Percentiles rank a stretch among this genome's conserved stretches.
Conservation (phyloP, 2,797 vertebrate species). For the Uromys caudimaculatus region DNA sequence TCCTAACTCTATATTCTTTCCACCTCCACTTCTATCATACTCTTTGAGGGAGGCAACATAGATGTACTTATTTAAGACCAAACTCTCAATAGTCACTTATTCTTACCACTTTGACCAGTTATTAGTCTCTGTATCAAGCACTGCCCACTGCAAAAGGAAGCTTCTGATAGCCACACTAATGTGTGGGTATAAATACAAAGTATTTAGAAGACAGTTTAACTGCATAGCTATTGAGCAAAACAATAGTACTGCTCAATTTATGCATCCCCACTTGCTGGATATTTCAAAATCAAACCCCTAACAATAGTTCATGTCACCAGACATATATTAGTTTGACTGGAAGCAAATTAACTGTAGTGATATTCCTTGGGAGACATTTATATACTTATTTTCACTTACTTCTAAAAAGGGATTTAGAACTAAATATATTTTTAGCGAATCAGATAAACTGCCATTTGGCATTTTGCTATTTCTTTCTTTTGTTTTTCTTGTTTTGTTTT, state of each 20-base stretch:
- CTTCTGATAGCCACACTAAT: no score
- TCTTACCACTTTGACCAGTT: background rate
- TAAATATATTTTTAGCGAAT: conserved; percentile 66
- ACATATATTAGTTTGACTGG: conserved; percentile 19
- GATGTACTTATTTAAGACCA: background rate
- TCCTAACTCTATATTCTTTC: background rate
- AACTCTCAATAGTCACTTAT: background rate
- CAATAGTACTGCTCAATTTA: background rate
- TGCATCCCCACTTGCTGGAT: background rate
- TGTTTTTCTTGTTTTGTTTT: background rate
- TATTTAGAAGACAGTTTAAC: background rate
- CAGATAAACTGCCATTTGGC: conserved; percentile 69
- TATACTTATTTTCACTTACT: conserved; percentile 59
- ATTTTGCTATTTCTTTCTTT: conserved; percentile 41
- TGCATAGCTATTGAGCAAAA: background rate
- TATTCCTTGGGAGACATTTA: conserved; percentile 50
- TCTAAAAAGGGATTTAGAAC: conserved; percentile 69
- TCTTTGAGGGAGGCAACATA: background rate
- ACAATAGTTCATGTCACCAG: background rate
- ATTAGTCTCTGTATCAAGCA: background rate
- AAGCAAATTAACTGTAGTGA: conserved; percentile 53
- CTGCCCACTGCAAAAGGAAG: background rate
- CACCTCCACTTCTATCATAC: background rate
- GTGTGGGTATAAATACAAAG: background rate
- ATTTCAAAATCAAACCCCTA: conserved; percentile 38